Base-by-base conservation (phyloP, 1,140 invertebrate species). In the Gerris buenoi region DNA sequence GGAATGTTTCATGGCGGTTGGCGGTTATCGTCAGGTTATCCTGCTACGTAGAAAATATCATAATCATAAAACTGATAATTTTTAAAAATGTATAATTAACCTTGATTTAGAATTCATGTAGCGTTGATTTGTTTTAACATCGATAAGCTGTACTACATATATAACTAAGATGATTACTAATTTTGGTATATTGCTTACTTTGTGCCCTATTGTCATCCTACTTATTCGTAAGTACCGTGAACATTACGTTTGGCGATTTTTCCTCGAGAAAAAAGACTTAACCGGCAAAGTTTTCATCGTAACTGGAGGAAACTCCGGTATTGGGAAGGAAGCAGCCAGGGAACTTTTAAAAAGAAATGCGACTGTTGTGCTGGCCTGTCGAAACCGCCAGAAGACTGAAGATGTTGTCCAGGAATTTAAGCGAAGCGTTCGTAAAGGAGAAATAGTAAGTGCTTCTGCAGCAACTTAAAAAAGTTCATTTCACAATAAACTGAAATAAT, bases 281-380 rank as follows among this genome's bases (percentile, higher is more conserved):
- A 60, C 10, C 5, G 23, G 23, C 23, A 83, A 84, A 71, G 84
- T 86, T 3, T 87, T 86, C 59, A 79, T 93, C 2, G 83, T 92
- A 1, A 92, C 90, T 18, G 90, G 90, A 25, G 87, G 86, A 1
- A 91, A 88, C 76, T 85, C 84, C 66, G 90, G 91, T 0, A 86
- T 93, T 67, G 91, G 90, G 1, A 84, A 86, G 69, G 88, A 88
- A 73, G 87, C 87, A 1, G 85, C 86, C 0, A 81, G 81, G 63
- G 84, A 86, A 66, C 76, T 90, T 14, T 85, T 81, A 1, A 80
- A 77, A 67, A 78, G 86, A 70, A 83, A 84, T 69, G 88, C 86
- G 1, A 81, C 81, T 57, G 83, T 91, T 3, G 86, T 91, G 63
- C 80, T 92, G 76, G 88, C 87, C 0, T 90, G 88, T 72, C 77